These are phyloP conservation scores for Seira musarum DNA, from an alignment of 2,888 invertebrate species.

Conservation along the genomic window DNA sequence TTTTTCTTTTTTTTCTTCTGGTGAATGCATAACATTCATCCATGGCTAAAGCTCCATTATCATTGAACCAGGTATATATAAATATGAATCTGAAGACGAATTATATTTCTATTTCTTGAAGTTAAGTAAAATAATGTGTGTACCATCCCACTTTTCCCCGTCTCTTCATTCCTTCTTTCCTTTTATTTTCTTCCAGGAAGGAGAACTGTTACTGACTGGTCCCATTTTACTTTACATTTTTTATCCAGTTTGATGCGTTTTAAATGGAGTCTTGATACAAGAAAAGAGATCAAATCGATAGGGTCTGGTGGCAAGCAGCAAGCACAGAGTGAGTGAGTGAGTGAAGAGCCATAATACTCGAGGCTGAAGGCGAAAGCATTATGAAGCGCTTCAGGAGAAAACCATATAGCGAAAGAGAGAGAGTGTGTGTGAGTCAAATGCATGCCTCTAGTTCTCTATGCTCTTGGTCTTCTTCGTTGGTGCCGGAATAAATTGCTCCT, in stretches of 20 bases:
- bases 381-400: constrained; percentile 13
- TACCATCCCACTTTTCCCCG: constrained; percentile 52
- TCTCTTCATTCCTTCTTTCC: constrained; percentile 1
- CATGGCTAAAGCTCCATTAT: no score
- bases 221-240: constrained; percentile 63
- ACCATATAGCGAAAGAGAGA: background rate
- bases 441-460: background rate
- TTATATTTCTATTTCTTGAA: background rate
- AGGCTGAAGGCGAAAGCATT: constrained; percentile 15
- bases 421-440: background rate
- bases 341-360: constrained; percentile 22
- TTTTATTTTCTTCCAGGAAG: constrained; percentile 44
- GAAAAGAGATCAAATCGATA: constrained; percentile 64
- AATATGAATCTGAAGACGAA: background rate
- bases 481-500: constrained; percentile 10
- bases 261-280: constrained; percentile 63
- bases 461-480: background rate
- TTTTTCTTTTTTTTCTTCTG: no score
- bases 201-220: constrained; percentile 60
- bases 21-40: no score
- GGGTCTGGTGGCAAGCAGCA: constrained; percentile 40
- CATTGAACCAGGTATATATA: background rate
- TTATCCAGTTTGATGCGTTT: constrained; percentile 64
- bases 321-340: background rate
- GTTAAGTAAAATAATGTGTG: constrained; percentile 19